Conservation (phyloP, 1,140 invertebrate genomes). For the Pseudoatta argentina region DNA sequence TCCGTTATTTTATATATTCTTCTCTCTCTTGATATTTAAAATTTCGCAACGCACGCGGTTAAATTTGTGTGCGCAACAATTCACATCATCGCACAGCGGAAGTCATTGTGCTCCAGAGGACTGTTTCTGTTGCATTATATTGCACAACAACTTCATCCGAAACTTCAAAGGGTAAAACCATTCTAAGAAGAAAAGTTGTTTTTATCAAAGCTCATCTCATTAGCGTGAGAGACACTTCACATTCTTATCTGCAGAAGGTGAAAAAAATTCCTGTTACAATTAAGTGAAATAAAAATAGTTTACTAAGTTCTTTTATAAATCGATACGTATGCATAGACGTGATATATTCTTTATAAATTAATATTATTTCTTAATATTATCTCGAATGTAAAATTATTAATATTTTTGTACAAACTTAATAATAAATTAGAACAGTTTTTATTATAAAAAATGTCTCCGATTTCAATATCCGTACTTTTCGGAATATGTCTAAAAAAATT, state of each 20-base stretch:
- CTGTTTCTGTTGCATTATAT: slow-evolving; percentile 16
- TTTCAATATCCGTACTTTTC: slow-evolving; percentile 2
- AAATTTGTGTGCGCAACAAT: slow-evolving; percentile 23
- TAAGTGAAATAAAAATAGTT: slow-evolving; percentile 1
- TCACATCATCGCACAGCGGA: neutral
- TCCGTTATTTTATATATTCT: neutral
- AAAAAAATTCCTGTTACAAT: slow-evolving; percentile 1
- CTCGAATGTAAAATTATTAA: slow-evolving; percentile 11
- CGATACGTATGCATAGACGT: neutral
- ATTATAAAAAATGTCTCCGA: neutral
- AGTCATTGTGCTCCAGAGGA: neutral
- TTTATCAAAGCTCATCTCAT: slow-evolving; percentile 32
- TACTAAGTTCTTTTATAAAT: neutral
- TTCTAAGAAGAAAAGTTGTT: neutral
- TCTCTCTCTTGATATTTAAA: neutral
- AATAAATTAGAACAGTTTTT: neutral
- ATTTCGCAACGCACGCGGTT: neutral
- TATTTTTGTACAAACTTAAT: neutral
- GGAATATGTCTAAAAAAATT: neutral
- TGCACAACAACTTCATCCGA: neutral
- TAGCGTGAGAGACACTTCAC: slow-evolving; percentile 5
- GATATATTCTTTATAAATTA: neutral
- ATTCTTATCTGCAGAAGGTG: neutral
- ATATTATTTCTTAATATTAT: slow-evolving; percentile 16
- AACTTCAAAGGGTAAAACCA: slow-evolving; percentile 14